A percentile compares a stretch with the other conserved stretches of the same genome.
Evolutionary conservation across 2,888 invertebrate genomes (phyloP).

Genomic region (Spisula solida): DNA sequence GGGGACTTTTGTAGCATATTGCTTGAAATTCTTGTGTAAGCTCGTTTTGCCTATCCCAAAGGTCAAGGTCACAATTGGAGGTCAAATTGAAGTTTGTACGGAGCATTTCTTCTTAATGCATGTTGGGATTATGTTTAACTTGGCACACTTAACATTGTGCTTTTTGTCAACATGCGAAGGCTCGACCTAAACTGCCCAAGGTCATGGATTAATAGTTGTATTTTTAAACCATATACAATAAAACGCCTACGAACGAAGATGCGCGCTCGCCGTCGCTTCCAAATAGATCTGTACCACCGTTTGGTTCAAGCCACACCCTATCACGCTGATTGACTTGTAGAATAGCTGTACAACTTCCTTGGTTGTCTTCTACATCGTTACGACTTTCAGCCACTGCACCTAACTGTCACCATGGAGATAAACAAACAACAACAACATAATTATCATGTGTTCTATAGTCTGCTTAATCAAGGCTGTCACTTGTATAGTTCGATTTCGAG

Average conservation of each 20-base stretch:
- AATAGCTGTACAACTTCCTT: conserved; percentile 55
- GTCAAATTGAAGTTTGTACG: too few relatives aligned
- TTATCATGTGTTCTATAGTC: not conserved
- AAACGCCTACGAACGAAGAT: conserved; percentile 56
- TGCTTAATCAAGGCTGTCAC: too few relatives aligned
- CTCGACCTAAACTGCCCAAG: too few relatives aligned
- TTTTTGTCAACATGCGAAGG: too few relatives aligned
- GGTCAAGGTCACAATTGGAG: too few relatives aligned
- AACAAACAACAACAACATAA: not conserved
- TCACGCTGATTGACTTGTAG: conserved; percentile 47
- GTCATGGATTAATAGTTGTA: not conserved
- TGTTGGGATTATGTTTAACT: too few relatives aligned
- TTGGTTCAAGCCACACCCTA: conserved; percentile 50
- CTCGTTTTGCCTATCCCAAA: too few relatives aligned
- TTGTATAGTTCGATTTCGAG: too few relatives aligned
- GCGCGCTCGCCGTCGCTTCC: conserved; percentile 53
- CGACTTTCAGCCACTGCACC: conserved; percentile 57
- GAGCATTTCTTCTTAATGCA: too few relatives aligned
- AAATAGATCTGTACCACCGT: conserved; percentile 35
- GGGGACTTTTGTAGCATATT: too few relatives aligned
- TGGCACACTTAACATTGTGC: too few relatives aligned
- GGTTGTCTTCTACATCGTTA: conserved; percentile 52
- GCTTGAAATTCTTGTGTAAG: too few relatives aligned
- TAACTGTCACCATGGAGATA: conserved; percentile 33
- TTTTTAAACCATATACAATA: conserved; percentile 39